Base-by-base conservation (phyloP, 2,797 vertebrate genomes). In the Chaetodon trifasciatus region DNA sequence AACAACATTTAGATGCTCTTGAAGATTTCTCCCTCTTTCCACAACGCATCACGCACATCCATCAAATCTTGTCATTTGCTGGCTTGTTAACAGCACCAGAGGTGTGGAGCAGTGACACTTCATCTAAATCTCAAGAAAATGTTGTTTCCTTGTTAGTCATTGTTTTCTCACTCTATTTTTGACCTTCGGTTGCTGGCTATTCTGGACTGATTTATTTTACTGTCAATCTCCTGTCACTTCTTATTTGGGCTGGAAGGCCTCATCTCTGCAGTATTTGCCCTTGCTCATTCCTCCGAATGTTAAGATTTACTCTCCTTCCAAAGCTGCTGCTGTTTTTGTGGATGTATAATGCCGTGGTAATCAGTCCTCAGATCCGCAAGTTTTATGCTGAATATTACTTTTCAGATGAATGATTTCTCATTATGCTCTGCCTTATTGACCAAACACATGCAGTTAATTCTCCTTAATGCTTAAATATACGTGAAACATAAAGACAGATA, bases 171-270 rank as follows among this genome's bases (percentile, higher is more conserved):
- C 88, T 92, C 92, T 93, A 93, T 94, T 93, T 94, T 87, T 91
- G 91, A 93, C 91, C 76, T 89, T 78, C 60, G 80, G 83, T 92
- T 88, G 81, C 84, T 86, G 84, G 89, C 93, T 93, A 90, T 91
- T 95, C 91, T 89, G 74, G 87, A 89, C 91, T 90, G 93, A 94
- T 94, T 93, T 95, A 82, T 88, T 93, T 93, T 77, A 91, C 91
- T 92, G 93, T 95, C 94, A 95, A 90, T 95, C 95, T 94, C 79
- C 90, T 95, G 95, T 95, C 94, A 94, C 90, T 91, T 92, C 83
- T 85, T 76, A 92, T 95, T 92, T 93, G 85, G 76, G 52, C 76
- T 84, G 74, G 83, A 89, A 89, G 84, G 70, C 81, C 81, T 89
- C 88, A 81, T 90, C 79, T 88, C 84, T 82, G 88, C 85, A 52